Evolutionary conservation across 2,113 vertebrate genomes (phyloP).

Genomic region (Erythrocebus patas): DNA sequence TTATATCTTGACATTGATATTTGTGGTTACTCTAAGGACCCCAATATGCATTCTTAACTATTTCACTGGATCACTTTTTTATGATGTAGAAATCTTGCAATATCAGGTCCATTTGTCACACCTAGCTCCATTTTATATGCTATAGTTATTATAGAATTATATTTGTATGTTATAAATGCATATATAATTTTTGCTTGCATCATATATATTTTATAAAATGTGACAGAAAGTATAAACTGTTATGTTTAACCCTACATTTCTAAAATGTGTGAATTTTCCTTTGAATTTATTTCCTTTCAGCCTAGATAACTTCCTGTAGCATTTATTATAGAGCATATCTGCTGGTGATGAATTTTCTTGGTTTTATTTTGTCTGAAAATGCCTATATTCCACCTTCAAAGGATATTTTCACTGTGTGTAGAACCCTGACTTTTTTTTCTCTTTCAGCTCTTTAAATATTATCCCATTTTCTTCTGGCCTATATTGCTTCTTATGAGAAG

Average conservation of each 20-base stretch:
- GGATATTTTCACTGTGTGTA: background rate
- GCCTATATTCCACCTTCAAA: background rate
- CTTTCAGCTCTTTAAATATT: background rate
- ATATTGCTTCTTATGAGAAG: background rate
- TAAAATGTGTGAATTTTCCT: background rate
- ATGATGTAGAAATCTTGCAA: background rate
- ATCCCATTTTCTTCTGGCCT: background rate
- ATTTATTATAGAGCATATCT: background rate
- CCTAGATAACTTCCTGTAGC: background rate
- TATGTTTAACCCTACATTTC: background rate
- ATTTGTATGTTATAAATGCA: background rate
- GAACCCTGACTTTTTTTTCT: background rate
- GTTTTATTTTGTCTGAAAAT: background rate
- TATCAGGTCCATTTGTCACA: background rate
- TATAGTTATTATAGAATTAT: background rate
- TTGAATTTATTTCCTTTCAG: background rate
- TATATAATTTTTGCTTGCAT: background rate
- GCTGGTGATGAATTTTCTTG: background rate
- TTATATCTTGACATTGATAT: background rate
- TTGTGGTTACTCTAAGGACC: background rate
- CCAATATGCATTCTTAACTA: background rate
- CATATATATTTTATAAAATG: background rate
- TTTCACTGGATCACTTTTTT: background rate
- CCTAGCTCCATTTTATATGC: background rate
- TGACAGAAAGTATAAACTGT: background rate